Evolutionary conservation across 64 coral and sea anemone species (phyloP).

Genomic region (Hydrozoanthus tunicans): DNA sequence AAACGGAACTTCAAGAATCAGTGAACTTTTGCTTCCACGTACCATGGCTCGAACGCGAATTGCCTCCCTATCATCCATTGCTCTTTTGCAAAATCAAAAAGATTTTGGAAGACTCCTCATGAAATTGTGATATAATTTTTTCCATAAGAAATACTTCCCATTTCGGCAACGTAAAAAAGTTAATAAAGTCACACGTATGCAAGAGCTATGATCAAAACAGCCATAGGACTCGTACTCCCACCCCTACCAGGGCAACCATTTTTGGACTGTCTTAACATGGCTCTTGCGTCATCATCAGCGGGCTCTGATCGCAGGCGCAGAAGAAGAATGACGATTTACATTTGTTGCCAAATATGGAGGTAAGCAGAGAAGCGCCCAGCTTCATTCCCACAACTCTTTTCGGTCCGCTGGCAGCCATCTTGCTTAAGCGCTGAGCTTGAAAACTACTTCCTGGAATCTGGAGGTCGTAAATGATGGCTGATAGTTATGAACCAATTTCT

Average conservation of each 20-base stretch:
- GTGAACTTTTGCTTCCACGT: constrained; percentile 7
- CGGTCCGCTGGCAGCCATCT: constrained; percentile 78
- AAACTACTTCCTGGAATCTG: constrained; percentile 61
- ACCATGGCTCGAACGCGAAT: constrained; percentile 92
- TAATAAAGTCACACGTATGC: not conserved
- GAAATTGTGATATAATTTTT: not conserved
- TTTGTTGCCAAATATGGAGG: constrained; percentile 69
- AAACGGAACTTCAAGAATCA: not conserved
- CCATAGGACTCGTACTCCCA: not conserved
- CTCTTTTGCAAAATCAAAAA: constrained; percentile 19
- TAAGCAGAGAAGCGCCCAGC: constrained; percentile 34
- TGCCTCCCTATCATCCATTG: constrained; percentile 82
- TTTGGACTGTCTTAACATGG: not conserved
- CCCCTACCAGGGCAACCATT: not conserved
- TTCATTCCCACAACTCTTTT: constrained; percentile 69
- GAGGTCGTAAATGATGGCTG: constrained; percentile 81
- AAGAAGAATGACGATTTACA: not conserved
- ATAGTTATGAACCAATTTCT: constrained; percentile 93
- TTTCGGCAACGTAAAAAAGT: too few relatives aligned
- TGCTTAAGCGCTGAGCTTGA: constrained; percentile 37
- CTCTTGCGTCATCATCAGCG: constrained; percentile 31
- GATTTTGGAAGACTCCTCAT: not conserved
- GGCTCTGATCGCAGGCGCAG: constrained; percentile 40
- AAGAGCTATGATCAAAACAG: not conserved
- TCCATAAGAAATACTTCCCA: not conserved